Conservation (phyloP, 1,140 invertebrate genomes). For the Microplitis demolitor region DNA sequence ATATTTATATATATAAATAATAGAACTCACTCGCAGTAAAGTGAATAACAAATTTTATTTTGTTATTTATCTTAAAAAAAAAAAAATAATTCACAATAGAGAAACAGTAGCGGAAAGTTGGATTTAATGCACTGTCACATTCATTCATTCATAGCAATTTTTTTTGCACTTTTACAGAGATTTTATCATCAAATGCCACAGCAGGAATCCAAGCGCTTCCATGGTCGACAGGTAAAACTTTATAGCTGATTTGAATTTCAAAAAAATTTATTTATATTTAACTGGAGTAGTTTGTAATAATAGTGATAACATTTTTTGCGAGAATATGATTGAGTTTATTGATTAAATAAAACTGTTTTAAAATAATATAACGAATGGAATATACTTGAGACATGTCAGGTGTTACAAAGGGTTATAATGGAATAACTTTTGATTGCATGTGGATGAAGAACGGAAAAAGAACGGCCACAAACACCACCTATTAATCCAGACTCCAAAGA, state of each 20-base stretch:
- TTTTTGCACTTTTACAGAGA: conserved; percentile 55
- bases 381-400: not conserved
- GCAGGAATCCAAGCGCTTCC: conserved; percentile 75
- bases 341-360: not conserved
- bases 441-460: conserved; percentile 61
- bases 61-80: not conserved
- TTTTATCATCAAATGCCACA: conserved; percentile 75
- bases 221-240: conserved; percentile 69
- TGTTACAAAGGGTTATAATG: no score
- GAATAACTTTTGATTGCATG: conserved; percentile 7
- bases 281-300: no score
- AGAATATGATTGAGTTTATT: no score
- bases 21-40: no score
- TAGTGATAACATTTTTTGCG: no score
- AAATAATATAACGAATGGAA: conserved; percentile 5
- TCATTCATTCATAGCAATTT: not conserved
- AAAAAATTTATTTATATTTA: no score
- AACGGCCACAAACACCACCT: conserved; percentile 65
- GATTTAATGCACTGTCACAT: not conserved
- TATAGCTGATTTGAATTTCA: no score
- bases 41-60: not conserved
- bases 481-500: conserved; percentile 73
- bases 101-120: not conserved
- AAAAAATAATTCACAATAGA: not conserved
- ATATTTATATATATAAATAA: not conserved